Base-by-base conservation (phyloP, 2,888 invertebrate genomes). In the Epsilonema sp. region DNA sequence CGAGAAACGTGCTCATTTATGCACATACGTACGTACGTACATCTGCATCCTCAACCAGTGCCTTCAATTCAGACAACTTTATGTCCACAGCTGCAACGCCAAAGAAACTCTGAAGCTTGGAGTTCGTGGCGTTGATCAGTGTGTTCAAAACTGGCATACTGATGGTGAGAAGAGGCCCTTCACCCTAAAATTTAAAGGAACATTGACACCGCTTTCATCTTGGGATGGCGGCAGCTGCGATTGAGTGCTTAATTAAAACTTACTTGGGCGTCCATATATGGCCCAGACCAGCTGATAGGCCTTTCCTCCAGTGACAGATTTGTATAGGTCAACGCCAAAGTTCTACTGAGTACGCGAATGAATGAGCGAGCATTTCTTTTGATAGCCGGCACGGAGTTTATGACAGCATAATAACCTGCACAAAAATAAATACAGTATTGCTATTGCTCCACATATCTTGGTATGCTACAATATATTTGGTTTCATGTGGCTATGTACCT, bases 251-350 rank as follows among this genome's bases (percentile, higher is more conserved):
- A n/a, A n/a, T n/a, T n/a, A n/a, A 5, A n/a, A 42, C 26, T n/a
- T 20, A 45, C 45, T 42, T 50, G 50, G 2, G 50, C 44, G 31
- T 50, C 50, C 50, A 50, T 50, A 26, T 50, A 50, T 2, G 50
- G 50, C 8, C 42, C 45, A 2, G 40, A 37, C 37, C 38, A 47
- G 3, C 39, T 5, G 3, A 47, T 25, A 1, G 40, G 36, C 21
- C 49, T 24, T 2, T 44, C 36, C 8, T 21, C 31, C 13, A 40
- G 16, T 13, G 21, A 1, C 13, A 22, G 37, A 11, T 40, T 23
- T 13, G 8, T 25, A 2, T 26, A n/a, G 3, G 31, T 2, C 26
- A 49, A 25, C 16, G 49, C 49, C 47, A 39, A 16, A 4, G 47
- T 40, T 16, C 47, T 36, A 4, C 37, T 38, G 3, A 47, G 37